phyloP scores from a whole-genome alignment of 2,113 vertebrate genomes.

The Aegithalos caudatus region DNA sequence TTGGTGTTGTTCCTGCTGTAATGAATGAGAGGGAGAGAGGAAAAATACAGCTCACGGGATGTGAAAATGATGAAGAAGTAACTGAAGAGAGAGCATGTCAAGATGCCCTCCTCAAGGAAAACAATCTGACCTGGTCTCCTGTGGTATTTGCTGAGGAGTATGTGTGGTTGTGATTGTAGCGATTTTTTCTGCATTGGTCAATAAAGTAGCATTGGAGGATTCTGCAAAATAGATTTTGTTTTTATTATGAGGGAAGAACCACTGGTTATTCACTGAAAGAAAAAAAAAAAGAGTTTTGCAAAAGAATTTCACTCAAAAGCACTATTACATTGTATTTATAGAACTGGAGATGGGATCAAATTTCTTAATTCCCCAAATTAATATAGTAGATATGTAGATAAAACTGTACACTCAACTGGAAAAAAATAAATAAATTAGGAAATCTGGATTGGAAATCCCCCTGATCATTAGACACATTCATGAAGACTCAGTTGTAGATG shows the following conservation, averaged over 20 bases:
- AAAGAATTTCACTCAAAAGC: background rate
- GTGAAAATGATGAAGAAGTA: background rate
- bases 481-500: background rate
- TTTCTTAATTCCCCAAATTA: background rate
- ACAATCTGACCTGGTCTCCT: constrained; percentile 87
- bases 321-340: background rate
- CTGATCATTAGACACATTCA: background rate
- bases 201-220: constrained; percentile 93
- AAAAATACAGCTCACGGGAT: constrained; percentile 25
- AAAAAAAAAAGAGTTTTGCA: background rate
- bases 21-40: constrained; percentile 9
- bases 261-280: background rate
- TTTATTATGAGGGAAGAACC: background rate
- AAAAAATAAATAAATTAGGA: background rate
- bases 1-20: constrained; percentile 88
- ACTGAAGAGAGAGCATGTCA: background rate
- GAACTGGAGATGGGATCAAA: background rate
- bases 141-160: constrained; percentile 86
- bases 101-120: background rate
- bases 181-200: constrained; percentile 99
- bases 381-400: background rate
- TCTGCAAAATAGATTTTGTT: constrained; percentile 76
- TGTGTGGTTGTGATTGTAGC: constrained; percentile 98
- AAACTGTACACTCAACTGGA: background rate
- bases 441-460: background rate